A percentile compares a stretch with the other conserved stretches of the same genome.
Evolutionary conservation across 2,113 vertebrate genomes (phyloP).

Genomic region (Dasyprocta punctata): DNA sequence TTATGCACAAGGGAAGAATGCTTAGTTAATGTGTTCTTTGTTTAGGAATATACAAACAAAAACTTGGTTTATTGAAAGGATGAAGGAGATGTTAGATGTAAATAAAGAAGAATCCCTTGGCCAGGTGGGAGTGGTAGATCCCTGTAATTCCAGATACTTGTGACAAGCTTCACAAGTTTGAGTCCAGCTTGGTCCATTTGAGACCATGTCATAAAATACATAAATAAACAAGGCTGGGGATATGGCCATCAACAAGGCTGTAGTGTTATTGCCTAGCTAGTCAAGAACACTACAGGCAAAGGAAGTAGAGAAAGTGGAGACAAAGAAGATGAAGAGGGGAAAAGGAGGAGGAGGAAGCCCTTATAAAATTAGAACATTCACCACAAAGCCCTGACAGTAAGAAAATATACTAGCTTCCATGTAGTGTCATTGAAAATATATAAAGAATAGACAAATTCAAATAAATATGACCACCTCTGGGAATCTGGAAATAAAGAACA

Average conservation of each 20-base stretch:
- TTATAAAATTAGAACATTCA: background rate
- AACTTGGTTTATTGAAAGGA: background rate
- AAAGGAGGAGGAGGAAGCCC: background rate
- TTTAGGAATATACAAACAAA: slow-evolving; percentile 23
- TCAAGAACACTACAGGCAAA: no score
- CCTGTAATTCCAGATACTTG: background rate
- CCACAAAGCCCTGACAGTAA: background rate
- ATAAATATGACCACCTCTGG: background rate
- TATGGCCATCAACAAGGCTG: no score
- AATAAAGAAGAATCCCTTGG: background rate
- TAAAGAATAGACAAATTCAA: background rate
- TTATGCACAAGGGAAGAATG: background rate
- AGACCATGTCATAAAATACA: background rate
- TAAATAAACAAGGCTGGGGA: background rate
- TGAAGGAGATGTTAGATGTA: background rate
- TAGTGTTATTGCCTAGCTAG: background rate
- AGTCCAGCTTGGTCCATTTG: background rate
- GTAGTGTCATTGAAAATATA: background rate
- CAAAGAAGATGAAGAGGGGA: background rate
- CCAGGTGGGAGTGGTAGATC: no score
- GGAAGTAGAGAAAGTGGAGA: background rate
- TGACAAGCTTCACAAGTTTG: background rate
- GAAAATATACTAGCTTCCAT: background rate
- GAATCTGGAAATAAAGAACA: background rate
- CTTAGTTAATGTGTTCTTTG: background rate